Evolutionary conservation across 2,797 vertebrate species (phyloP), one percentile per base, ranked within the genome.

Genomic region (Poeciliopsis infans): DNA sequence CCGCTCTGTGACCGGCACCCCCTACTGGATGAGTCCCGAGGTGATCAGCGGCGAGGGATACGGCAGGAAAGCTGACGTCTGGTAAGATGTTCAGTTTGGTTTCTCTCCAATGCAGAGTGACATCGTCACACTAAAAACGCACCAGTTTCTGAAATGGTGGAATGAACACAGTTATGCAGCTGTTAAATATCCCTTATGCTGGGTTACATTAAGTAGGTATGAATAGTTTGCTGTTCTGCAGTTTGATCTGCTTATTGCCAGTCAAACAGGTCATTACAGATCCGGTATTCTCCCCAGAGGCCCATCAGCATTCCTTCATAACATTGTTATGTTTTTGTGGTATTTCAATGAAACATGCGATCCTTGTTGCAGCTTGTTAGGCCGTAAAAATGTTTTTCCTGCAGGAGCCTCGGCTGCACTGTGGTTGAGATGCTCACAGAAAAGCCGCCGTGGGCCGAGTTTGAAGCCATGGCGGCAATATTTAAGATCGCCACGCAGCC

Each of bases 1-100:
- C 93, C 96, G 97, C 82, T 98, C 98, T 0, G 98, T 99, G 91
- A 99, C 97, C 0, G 98, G 98, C 94, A 99, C 98, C 0, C 98
- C 98, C n/a, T 99, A 99, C 88, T 99, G 98, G 98, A 99, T 99
- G 98, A 99, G 98, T 92, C 98, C 98, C 0, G 98, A 99, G 89
- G 98, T 99, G 94, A 99, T 99, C 96, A 99, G 98, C 0, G 98
- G 98, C 39, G 98, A 99, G 79, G 98, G 98, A 88, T 99, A 99
- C 3, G 98, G 98, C 86, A 95, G 98, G 87, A 99, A 98, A 92
- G 98, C 98, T 0, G 98, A 99, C 0, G 97, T 99, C 81, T 99
- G 98, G 98, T 99, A 92, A 97, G 97, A 61, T 0, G 49, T 25
- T 12, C 31, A 36, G 49, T 36, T n/a, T 13, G 41, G 41, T 46